Evolutionary conservation across 2,888 invertebrate species (phyloP).

Genomic region (Rhaphigaster nebulosa): DNA sequence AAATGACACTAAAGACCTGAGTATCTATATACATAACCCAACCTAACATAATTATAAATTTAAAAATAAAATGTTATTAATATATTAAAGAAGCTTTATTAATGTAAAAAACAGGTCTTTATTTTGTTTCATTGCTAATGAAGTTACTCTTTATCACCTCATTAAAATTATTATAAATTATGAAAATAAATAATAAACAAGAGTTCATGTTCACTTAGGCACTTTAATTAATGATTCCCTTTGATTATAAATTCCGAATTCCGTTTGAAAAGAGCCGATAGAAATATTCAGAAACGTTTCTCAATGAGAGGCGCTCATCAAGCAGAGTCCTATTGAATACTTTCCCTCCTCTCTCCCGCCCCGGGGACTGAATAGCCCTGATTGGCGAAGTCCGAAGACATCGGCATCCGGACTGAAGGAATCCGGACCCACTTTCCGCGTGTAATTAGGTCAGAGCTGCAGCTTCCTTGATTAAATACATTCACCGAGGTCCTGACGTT

Average conservation of each 20-base stretch:
- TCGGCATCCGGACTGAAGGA: constrained; percentile 1
- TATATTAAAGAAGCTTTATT: no score
- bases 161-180: no score
- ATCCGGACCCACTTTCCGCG: not conserved
- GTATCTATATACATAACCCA: no score
- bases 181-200: no score
- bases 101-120: no score
- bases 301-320: not conserved
- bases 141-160: no score
- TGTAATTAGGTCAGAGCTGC: constrained; percentile 3
- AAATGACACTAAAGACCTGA: no score
- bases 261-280: not conserved
- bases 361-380: not conserved
- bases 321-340: not conserved
- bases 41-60: no score
- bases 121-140: no score
- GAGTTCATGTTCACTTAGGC: not conserved
- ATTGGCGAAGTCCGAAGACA: constrained; percentile 18
- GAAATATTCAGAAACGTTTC: not conserved
- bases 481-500: not conserved
- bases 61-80: no score
- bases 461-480: constrained; percentile 2
- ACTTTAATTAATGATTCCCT: not conserved
- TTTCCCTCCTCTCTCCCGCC: no score
- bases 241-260: not conserved